Evolutionary conservation across 1,140 invertebrate genomes (phyloP), one percentile per base, ranked within the genome.

Genomic region (Papilio glaucus): DNA sequence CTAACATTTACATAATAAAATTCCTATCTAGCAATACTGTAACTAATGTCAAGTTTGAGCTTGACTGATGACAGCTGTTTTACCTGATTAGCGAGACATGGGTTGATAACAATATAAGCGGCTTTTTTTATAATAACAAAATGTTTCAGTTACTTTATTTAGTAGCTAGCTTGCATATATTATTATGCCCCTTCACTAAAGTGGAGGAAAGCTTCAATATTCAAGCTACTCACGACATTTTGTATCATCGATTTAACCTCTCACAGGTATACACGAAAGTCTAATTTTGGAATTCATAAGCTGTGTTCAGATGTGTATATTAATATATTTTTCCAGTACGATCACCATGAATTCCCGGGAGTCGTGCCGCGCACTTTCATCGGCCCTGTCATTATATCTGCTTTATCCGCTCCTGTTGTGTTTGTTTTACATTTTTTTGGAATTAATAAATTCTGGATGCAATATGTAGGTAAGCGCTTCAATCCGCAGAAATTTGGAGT

Each of bases 141-240:
- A 93, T 93, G 89, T 86, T 89, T 77, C 90, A 89, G 74, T 80
- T 93, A 86, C 76, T 92, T 70, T 92, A 89, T 77, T 85, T 96
- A 53, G 93, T 97, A 77, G 96, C 96, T 39, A 94, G 94, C 72
- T 93, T 97, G 73, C 97, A 99, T 90, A 91, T 99, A 49, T 84
- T 98, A 63, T 95, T 97, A 77, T 98, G 98, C 88, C 99, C 99
- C 57, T 99, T 97, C 88, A 99, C 98, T 0, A 99, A 99, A 96
- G 99, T 99, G 9, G 99, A 99, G 93, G 99, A 99, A 94, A 99
- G 98, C 93, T 99, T 99, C 86, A 99, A 99, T 93, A 94, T 99
- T 21, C 98, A 99, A 94, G 99, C 99, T 12, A 97, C 97, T 89
- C 99, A 99, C 94, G 99, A 99, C 94, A 95, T 99, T 80, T 94